Conservation (phyloP, 1,140 invertebrate genomes). For the Heliconius congener region DNA sequence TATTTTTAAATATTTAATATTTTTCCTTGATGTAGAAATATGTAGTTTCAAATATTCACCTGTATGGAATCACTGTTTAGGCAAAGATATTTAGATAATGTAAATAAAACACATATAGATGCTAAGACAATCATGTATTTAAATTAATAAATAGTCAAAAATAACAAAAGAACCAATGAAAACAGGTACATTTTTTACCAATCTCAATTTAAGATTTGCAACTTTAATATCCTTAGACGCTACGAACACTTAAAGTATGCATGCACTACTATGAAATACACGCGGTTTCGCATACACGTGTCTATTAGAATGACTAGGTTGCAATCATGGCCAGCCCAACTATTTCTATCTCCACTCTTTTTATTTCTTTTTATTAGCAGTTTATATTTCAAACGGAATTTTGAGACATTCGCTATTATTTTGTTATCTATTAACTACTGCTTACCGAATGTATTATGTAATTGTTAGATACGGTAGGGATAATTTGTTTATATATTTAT, state of each 20-base stretch:
- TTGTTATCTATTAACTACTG: constrained; percentile 7
- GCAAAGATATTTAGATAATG: too few relatives aligned
- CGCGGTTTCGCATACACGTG: constrained; percentile 59
- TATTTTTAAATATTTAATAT: background rate
- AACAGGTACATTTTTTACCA: constrained; percentile 78
- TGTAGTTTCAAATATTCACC: too few relatives aligned
- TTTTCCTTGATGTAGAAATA: background rate
- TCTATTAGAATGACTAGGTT: constrained; percentile 79
- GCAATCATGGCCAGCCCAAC: constrained; percentile 56
- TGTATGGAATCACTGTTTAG: too few relatives aligned
- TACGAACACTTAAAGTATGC: constrained; percentile 78
- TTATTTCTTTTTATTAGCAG: background rate
- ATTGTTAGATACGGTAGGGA: background rate
- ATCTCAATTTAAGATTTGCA: constrained; percentile 75
- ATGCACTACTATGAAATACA: constrained; percentile 76
- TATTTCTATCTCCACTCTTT: background rate
- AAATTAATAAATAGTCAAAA: constrained; percentile 80
- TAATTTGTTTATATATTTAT: background rate
- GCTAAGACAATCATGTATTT: constrained; percentile 80
- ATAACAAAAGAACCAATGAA: constrained; percentile 79
- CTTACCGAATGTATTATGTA: background rate
- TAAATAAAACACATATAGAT: constrained; percentile 63
- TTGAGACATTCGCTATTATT: background rate
- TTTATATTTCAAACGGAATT: background rate
- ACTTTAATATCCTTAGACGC: constrained; percentile 74